These are phyloP conservation scores for Apis mellifera DNA, from an alignment of 1,140 invertebrate genomes.

Conservation along the genomic window Amel_HAv3.1 CM009937.2:5721501-5722000, in stretches of 20 bases:
- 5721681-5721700: too few relatives aligned
- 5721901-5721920: background rate
- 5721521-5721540: background rate
- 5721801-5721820: too few relatives aligned
- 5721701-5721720: background rate
- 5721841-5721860: too few relatives aligned
- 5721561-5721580: background rate
- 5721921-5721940: too few relatives aligned
- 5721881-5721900: background rate
- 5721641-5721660: background rate
- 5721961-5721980: background rate
- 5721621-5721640: background rate
- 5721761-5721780: too few relatives aligned
- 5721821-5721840: too few relatives aligned
- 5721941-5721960: too few relatives aligned
- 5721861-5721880: background rate
- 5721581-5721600: background rate
- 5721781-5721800: too few relatives aligned
- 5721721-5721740: too few relatives aligned
- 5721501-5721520: background rate
- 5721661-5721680: background rate
- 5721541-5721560: background rate
- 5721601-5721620: too few relatives aligned
- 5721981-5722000: too few relatives aligned
- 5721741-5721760: too few relatives aligned